Percentiles rank a stretch among this genome's conserved stretches.
Evolutionary conservation across 2,113 vertebrate species (phyloP).

Genomic region (Cyanoderma ruficeps): DNA sequence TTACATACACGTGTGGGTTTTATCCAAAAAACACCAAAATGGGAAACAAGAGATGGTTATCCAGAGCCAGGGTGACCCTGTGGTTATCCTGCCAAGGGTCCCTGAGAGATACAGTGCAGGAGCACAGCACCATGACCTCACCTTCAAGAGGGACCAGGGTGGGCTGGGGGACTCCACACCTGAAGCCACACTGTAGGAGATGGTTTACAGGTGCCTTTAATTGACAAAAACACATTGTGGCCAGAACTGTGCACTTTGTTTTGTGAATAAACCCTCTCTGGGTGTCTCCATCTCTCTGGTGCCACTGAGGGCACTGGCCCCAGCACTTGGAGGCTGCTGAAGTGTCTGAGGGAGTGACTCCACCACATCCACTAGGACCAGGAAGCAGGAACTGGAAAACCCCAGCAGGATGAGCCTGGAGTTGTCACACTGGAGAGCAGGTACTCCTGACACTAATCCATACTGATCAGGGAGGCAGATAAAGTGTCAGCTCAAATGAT

Average conservation of each 20-base stretch:
- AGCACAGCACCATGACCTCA: rapidly evolving
- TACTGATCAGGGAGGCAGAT: background rate
- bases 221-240: rapidly evolving
- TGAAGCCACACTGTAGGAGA: background rate
- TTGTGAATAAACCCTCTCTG: background rate
- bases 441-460: conserved; percentile 19
- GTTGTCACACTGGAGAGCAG: background rate
- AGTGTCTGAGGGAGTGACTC: conserved; percentile 13
- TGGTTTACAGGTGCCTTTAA: background rate
- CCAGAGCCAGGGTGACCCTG: background rate
- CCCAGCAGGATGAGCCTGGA: background rate
- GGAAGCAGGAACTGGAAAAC: background rate
- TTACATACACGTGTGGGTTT: rapidly evolving
- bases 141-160: background rate
- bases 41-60: background rate
- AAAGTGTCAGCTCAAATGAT: background rate
- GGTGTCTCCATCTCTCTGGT: conserved; percentile 11
- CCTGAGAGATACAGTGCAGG: background rate
- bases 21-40: background rate
- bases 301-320: conserved; percentile 64
- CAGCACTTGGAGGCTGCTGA: conserved; percentile 63
- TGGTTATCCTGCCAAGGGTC: background rate
- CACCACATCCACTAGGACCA: conserved; percentile 56
- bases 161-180: too few species aligned
- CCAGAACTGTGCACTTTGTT: background rate